Conservation (phyloP, 2,888 invertebrate genomes). For the Drosophila algonquin region DNA sequence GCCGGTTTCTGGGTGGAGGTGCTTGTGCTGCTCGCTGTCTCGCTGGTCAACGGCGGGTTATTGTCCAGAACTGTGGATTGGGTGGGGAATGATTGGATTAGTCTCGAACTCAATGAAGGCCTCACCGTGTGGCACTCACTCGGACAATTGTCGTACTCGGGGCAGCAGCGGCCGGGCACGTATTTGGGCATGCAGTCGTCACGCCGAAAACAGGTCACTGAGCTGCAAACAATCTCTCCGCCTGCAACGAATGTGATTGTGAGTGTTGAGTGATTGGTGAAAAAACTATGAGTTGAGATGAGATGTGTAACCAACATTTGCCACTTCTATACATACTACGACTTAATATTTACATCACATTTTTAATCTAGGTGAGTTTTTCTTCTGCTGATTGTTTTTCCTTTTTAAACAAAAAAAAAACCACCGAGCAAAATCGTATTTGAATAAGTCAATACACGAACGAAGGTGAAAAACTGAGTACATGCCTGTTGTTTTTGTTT, state of each 20-base stretch:
- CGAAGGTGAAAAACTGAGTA: too few species aligned
- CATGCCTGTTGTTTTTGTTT: too few species aligned
- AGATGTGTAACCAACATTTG: too few species aligned
- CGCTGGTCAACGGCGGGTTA: conserved; percentile 60
- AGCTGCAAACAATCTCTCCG: conserved; percentile 90
- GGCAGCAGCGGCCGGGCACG: conserved; percentile 91
- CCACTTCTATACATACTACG: too few species aligned
- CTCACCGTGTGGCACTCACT: conserved; percentile 81
- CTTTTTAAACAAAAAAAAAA: too few species aligned
- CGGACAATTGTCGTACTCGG: conserved; percentile 92
- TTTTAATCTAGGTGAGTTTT: too few species aligned
- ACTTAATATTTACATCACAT: too few species aligned
- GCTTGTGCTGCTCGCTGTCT: conserved; percentile 30
- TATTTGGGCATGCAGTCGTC: conserved; percentile 90
- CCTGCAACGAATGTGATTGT: conserved; percentile 79
- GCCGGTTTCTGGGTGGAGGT: conserved; percentile 49
- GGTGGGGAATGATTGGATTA: conserved; percentile 3
- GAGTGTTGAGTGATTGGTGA: conserved; percentile 11
- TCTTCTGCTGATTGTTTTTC: too few species aligned
- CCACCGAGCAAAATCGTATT: too few species aligned
- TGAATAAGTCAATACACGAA: too few species aligned
- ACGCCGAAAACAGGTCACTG: conserved; percentile 90
- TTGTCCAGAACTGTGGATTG: conserved; percentile 60
- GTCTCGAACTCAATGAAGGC: conserved; percentile 6
- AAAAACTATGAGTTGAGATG: not conserved